Evolutionary conservation across 2,113 vertebrate genomes (phyloP).

Genomic region (Bostrychus sinensis): DNA sequence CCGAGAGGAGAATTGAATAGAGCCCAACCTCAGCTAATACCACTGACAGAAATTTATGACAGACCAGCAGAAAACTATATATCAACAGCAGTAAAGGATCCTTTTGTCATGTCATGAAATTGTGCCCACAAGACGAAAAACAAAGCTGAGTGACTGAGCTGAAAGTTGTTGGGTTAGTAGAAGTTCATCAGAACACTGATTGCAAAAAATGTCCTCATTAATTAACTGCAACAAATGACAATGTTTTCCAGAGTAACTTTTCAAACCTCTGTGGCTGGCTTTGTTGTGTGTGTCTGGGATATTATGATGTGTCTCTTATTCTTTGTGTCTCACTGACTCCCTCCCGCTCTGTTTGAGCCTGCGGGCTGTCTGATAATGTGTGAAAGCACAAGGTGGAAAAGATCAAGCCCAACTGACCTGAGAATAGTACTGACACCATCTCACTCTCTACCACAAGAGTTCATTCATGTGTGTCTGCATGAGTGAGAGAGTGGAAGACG

Average conservation of each 20-base stretch:
- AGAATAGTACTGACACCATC: conserved; percentile 74
- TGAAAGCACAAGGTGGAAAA: conserved; percentile 77
- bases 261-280: conserved; percentile 13
- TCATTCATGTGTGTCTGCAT: conserved; percentile 10
- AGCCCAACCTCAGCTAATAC: conserved; percentile 70
- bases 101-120: conserved; percentile 62
- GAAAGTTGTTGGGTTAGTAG: conserved; percentile 31
- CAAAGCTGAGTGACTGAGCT: conserved; percentile 24
- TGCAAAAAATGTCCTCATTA: background rate
- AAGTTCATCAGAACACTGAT: conserved; percentile 13
- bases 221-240: background rate
- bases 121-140: conserved; percentile 48
- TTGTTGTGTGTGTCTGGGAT: conserved; percentile 11
- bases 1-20: conserved; percentile 71
- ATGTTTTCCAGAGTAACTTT: conserved; percentile 1
- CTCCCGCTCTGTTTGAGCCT: conserved; percentile 57
- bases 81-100: conserved; percentile 52
- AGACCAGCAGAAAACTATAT: conserved; percentile 70
- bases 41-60: conserved; percentile 66
- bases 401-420: conserved; percentile 74
- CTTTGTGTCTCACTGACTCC: background rate
- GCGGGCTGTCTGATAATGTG: conserved; percentile 68
- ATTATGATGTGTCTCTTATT: conserved; percentile 8
- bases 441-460: conserved; percentile 50
- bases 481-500: background rate